Percentiles rank a stretch among this genome's conserved stretches.
phyloP scores from a whole-genome alignment of 2,888 invertebrate genomes.

The Eremobia ochroleuca region DNA sequence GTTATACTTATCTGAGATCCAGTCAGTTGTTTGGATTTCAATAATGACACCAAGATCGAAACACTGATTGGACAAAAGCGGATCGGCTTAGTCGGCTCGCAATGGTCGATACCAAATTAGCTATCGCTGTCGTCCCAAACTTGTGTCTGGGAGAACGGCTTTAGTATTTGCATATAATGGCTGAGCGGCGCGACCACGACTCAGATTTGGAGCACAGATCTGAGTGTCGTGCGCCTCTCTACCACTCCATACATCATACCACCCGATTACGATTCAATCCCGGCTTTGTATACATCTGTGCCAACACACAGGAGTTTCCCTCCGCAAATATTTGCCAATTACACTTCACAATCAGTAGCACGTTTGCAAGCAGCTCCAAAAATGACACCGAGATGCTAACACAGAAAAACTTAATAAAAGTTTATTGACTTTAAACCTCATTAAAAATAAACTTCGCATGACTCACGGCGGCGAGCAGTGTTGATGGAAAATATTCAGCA shows the following conservation, averaged over 20 bases:
- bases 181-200: conserved; percentile 83
- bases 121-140: conserved; percentile 79
- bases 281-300: conserved; percentile 58
- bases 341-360: conserved; percentile 67
- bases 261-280: conserved; percentile 78
- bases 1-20: conserved; percentile 50
- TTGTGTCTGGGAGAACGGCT: conserved; percentile 77
- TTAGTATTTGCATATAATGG: conserved; percentile 87
- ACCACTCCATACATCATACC: conserved; percentile 78
- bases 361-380: conserved; percentile 65
- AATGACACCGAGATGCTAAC: conserved; percentile 66
- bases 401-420: conserved; percentile 72
- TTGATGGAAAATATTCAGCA: conserved; percentile 71
- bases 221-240: conserved; percentile 77
- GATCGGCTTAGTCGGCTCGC: conserved; percentile 28
- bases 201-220: conserved; percentile 87
- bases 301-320: conserved; percentile 33
- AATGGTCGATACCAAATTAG: conserved; percentile 60
- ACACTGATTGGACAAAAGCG: conserved; percentile 56
- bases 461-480: conserved; percentile 75
- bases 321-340: conserved; percentile 69
- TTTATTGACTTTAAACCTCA: conserved; percentile 79
- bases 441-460: conserved; percentile 79
- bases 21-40: conserved; percentile 43
- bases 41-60: conserved; percentile 58